These are phyloP conservation scores for Cosmia pyralina DNA, from an alignment of 2,888 invertebrate genomes.

Conservation along the genomic window DNA sequence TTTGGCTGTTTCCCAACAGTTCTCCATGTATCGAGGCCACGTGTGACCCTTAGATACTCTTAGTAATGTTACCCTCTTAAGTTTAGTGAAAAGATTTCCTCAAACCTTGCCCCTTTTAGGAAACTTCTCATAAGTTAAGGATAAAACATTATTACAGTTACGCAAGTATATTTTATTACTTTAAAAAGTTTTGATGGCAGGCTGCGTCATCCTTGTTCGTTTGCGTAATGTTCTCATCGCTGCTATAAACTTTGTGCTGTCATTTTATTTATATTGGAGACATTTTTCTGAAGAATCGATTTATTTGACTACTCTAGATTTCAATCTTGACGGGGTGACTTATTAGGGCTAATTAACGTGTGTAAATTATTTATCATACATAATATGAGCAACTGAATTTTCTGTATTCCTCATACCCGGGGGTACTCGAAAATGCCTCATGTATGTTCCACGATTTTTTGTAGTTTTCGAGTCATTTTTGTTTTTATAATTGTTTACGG, in stretches of 20 bases:
- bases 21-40: conserved; percentile 7
- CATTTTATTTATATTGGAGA: conserved; percentile 3
- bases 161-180: conserved; percentile 57
- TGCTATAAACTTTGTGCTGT: not conserved
- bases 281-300: not conserved
- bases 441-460: no score
- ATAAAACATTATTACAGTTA: conserved; percentile 49
- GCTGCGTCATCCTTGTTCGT: conserved; percentile 44
- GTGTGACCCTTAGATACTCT: not conserved
- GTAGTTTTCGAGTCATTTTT: no score
- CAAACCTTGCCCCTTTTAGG: conserved; percentile 4
- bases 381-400: no score
- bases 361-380: no score
- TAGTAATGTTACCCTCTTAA: conserved; percentile 9
- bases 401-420: no score
- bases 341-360: no score
- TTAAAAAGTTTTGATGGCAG: conserved; percentile 59
- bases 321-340: no score
- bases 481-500: no score
- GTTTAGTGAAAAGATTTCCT: conserved; percentile 21
- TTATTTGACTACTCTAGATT: no score
- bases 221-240: conserved; percentile 48
- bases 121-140: conserved; percentile 39
- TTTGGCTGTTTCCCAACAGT: not conserved
- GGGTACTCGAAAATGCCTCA: no score